phyloP scores from a whole-genome alignment of 2,113 vertebrate genomes.

The Melanerpes aurifrons region DNA sequence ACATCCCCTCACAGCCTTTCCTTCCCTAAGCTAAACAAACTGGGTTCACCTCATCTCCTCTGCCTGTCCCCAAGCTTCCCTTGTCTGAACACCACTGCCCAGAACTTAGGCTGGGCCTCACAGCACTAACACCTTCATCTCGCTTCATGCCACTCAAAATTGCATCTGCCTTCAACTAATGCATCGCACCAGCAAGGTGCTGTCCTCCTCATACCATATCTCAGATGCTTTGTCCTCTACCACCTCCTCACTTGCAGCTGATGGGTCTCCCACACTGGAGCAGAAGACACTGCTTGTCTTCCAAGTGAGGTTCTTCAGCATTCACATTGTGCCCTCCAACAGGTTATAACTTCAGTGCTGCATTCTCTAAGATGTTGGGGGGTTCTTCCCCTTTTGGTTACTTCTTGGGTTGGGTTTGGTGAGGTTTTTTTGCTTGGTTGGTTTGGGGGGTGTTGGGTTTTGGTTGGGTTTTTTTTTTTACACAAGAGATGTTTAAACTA shows the following conservation, averaged over 20 bases:
- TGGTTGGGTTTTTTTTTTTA: neutral
- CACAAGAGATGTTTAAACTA: neutral
- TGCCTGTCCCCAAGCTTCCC: neutral
- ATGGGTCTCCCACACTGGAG: neutral
- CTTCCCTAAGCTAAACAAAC: neutral
- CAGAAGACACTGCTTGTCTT: neutral
- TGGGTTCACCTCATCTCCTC: neutral
- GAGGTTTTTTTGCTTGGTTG: neutral
- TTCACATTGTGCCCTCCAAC: rapidly evolving
- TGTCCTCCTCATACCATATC: neutral
- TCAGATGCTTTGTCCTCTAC: neutral
- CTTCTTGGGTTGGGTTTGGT: neutral
- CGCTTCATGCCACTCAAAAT: neutral
- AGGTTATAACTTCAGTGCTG: neutral
- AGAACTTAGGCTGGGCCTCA: neutral
- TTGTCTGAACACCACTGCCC: neutral
- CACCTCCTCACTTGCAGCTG: neutral
- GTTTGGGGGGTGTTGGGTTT: neutral
- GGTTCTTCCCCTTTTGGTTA: neutral
- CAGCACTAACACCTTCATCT: neutral
- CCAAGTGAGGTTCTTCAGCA: neutral
- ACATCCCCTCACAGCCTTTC: neutral
- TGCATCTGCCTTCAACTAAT: neutral
- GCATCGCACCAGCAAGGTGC: neutral
- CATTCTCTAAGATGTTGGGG: neutral